Base-by-base conservation (phyloP, 2,113 vertebrate species). In the Perca schrenkii region DNA sequence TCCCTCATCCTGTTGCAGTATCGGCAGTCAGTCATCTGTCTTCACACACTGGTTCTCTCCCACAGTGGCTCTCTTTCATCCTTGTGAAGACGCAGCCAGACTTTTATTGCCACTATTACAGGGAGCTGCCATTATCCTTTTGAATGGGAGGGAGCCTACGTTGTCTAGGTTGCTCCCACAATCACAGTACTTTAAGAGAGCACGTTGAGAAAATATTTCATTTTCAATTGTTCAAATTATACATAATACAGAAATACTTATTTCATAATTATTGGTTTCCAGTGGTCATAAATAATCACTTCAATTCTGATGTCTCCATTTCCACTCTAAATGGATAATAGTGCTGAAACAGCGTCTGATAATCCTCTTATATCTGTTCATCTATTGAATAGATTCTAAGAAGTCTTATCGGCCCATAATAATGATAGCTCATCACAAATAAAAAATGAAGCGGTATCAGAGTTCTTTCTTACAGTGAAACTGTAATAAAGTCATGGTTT, bases 341-440 rank as follows among this genome's bases (percentile, higher is more conserved):
- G 67, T 84, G 86, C 84, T 92, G 91, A 87, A 87, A 60, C 88
- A 91, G 88, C 84, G 12, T 88, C 78, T 79, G 36, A 86, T 79
- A 61, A 72, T 76, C 53, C 63, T 72, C 60, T 88, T 88, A 77
- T 83, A 78, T 79, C 52, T 78, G 75, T 88, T 77, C 78, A 81
- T 89, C 77, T 68, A 69, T 68, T 43, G 49, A 77, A 89, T 75
- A 68, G 90, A 80, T 86, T 88, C 69, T 65, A 60, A 87, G 90
- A 89, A 80, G 87, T 90, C 69, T 34, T 82, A 80, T 85, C 87
- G 80, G 79, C 74, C 68, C 16, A 36, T 81, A 81, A 82, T 90
- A 92, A 85, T 89, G 88, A 90, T 72, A 82, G 80, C 79, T 88
- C 77, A 85, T 92, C 90, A 90, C 85, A 93, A 91, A 91, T 91